phyloP scores from a whole-genome alignment of 30 jellyfish, hydroid and myxozoan species.

The Calvadosia cruxmelitensis region DNA sequence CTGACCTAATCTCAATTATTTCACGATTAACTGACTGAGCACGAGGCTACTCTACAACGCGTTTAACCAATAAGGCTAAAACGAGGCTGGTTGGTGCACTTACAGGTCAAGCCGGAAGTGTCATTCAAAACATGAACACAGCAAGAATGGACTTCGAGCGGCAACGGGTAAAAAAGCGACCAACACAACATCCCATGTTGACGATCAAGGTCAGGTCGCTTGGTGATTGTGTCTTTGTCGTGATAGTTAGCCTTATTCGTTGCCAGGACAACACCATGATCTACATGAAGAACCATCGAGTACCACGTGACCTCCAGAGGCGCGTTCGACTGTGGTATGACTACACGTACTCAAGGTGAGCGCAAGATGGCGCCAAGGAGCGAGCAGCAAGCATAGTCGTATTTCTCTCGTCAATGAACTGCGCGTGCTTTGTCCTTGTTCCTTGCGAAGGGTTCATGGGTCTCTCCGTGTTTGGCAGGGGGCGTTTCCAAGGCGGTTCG shows the following conservation, averaged over 20 bases:
- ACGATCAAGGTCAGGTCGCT: too few species aligned
- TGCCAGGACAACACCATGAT: slow-evolving; percentile 69
- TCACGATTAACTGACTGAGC: too few species aligned
- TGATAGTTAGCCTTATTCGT: not conserved
- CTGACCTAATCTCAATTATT: too few species aligned
- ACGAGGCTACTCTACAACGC: too few species aligned
- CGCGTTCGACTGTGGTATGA: slow-evolving; percentile 93
- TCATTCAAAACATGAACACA: slow-evolving; percentile 75
- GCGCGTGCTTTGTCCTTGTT: too few species aligned
- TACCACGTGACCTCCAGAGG: slow-evolving; percentile 59
- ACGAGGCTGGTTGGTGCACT: not conserved
- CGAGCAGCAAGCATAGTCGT: too few species aligned
- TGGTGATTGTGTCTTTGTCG: too few species aligned
- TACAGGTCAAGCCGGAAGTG: slow-evolving; percentile 91
- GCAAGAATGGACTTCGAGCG: slow-evolving; percentile 68
- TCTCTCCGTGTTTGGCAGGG: slow-evolving; percentile 49
- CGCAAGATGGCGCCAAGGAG: too few species aligned
- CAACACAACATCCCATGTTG: too few species aligned
- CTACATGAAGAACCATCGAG: slow-evolving; percentile 78
- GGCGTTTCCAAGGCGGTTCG: slow-evolving; percentile 70
- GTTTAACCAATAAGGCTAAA: not conserved
- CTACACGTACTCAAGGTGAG: slow-evolving; percentile 81
- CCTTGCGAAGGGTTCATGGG: too few species aligned
- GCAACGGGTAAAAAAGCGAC: slow-evolving; percentile 50
- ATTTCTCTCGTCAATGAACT: too few species aligned